A percentile compares a stretch with the other conserved stretches of the same genome.
Conservation (phyloP, 2,888 invertebrate genomes). For the Sussaba pulchella region DNA sequence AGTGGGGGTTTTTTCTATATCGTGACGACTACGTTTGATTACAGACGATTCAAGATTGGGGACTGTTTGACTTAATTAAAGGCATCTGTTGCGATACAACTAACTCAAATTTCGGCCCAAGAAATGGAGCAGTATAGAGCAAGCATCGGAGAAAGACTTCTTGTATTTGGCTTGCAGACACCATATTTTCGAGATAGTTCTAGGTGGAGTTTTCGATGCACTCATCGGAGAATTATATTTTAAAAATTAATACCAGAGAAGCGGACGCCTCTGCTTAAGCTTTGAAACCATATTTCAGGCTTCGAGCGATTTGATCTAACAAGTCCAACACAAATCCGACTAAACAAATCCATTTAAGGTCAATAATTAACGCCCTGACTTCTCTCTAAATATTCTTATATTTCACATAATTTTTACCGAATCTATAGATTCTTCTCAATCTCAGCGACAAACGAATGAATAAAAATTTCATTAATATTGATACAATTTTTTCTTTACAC, state of each 20-base stretch:
- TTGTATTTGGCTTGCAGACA: slow-evolving; percentile 71
- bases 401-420: slow-evolving; percentile 31
- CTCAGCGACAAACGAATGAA: slow-evolving; percentile 34
- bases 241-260: no score
- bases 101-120: slow-evolving; percentile 60
- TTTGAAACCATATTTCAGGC: no score
- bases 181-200: slow-evolving; percentile 69
- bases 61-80: slow-evolving; percentile 50
- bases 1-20: no score
- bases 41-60: slow-evolving; percentile 48
- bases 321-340: no score
- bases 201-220: slow-evolving; percentile 58
- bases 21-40: neutral
- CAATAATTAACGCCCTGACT: no score
- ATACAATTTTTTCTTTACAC: slow-evolving; percentile 54
- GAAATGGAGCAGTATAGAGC: slow-evolving; percentile 69
- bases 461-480: slow-evolving; percentile 27
- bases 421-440: slow-evolving; percentile 22
- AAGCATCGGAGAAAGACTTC: slow-evolving; percentile 65
- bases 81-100: slow-evolving; percentile 64
- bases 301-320: no score
- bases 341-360: no score
- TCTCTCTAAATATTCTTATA: slow-evolving; percentile 19
- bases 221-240: no score
- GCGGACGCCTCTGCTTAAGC: no score